A percentile compares a stretch with the other conserved stretches of the same genome.
Evolutionary conservation across 2,888 invertebrate genomes (phyloP).

Genomic region (Sclerodermus sp.): DNA sequence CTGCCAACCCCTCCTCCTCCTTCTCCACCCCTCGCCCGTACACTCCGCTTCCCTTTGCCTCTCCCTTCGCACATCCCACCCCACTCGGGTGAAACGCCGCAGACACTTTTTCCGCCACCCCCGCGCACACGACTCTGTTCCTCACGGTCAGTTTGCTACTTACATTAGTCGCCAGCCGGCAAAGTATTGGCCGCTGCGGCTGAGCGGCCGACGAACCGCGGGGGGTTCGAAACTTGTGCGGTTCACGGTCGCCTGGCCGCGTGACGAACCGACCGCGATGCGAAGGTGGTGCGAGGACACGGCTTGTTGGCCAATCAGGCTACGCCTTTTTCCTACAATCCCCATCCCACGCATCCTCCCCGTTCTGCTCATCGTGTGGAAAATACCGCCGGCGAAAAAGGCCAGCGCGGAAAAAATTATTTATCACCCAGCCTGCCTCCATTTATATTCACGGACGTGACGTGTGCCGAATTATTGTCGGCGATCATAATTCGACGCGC

Average conservation of each 20-base stretch:
- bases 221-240: conserved; percentile 15
- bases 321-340: conserved; percentile 19
- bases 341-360: conserved; percentile 1
- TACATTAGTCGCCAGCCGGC: conserved; percentile 8
- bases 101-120: conserved; percentile 5
- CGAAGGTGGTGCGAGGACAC: conserved; percentile 15
- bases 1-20: too few species aligned
- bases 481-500: too few species aligned
- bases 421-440: conserved; percentile 4
- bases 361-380: not conserved
- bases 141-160: conserved; percentile 29
- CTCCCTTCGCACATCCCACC: conserved; percentile 9
- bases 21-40: not conserved
- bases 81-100: not conserved
- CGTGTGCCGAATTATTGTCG: too few species aligned
- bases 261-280: conserved; percentile 24
- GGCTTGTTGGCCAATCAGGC: conserved; percentile 28
- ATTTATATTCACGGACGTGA: too few species aligned
- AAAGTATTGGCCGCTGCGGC: conserved; percentile 7
- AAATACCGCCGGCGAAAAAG: conserved; percentile 4
- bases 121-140: conserved; percentile 6
- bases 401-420: conserved; percentile 4
- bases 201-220: conserved; percentile 1
- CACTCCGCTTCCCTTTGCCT: not conserved
- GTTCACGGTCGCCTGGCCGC: conserved; percentile 17